Evolutionary conservation across 2,797 vertebrate genomes (phyloP).

Genomic region (Martes flavigula): DNA sequence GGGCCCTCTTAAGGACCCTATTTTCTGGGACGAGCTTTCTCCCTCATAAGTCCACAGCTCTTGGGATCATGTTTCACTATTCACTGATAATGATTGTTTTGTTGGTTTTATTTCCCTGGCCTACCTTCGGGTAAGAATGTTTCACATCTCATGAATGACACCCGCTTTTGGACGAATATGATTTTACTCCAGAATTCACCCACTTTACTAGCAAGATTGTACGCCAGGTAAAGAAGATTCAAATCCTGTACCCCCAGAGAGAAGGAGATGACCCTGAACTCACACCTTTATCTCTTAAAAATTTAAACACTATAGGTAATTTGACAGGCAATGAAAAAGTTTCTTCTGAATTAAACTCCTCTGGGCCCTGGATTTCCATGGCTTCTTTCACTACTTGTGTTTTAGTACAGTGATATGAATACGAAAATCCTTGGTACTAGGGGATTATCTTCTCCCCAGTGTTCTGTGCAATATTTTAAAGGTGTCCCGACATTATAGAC

Average conservation of each 20-base stretch:
- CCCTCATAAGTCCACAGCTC: neutral
- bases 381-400: neutral
- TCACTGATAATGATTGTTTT: neutral
- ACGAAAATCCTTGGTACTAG: neutral
- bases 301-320: neutral
- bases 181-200: neutral
- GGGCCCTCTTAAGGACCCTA: neutral
- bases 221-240: neutral
- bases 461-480: conserved; percentile 65
- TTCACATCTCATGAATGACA: neutral
- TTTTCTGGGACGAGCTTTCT: neutral
- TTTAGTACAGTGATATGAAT: neutral
- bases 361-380: neutral
- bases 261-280: neutral
- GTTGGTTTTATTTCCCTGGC: neutral
- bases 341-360: neutral
- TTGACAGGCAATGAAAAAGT: neutral
- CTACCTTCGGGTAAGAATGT: neutral
- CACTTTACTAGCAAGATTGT: neutral
- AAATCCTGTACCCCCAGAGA: neutral
- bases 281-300: neutral
- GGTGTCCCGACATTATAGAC: conserved; percentile 21
- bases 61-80: neutral
- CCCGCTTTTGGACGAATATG: neutral
- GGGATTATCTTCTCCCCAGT: neutral